phyloP scores from a whole-genome alignment of 1,140 invertebrate species.

The Trigoniulus corallinus region DNA sequence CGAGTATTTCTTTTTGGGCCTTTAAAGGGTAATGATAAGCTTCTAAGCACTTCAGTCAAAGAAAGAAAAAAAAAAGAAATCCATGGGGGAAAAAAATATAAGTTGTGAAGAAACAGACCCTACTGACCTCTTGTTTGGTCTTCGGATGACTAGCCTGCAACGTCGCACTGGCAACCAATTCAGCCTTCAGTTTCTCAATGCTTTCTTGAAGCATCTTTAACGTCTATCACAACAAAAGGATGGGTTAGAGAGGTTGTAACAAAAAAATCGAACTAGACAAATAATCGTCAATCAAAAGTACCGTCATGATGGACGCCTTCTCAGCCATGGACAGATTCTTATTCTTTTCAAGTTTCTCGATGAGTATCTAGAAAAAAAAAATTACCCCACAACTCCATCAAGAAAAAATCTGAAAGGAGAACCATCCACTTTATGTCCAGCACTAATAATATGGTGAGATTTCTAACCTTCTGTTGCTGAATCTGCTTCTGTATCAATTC shows the following conservation, averaged over 20 bases:
- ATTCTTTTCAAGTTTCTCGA: constrained; percentile 53
- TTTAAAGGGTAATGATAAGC: no score
- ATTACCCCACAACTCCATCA: neutral
- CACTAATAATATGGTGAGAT: neutral
- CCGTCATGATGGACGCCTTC: constrained; percentile 39
- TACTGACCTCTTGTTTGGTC: constrained; percentile 7
- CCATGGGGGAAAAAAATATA: constrained; percentile 2
- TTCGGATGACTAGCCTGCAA: constrained; percentile 11
- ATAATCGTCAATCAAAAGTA: constrained; percentile 4
- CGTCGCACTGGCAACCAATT: constrained; percentile 33
- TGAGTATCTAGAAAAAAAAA: constrained; percentile 32
- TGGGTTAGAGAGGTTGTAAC: neutral
- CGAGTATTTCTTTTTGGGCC: constrained; percentile 64
- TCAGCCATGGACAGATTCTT: constrained; percentile 34
- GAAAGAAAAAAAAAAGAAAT: constrained; percentile 4
- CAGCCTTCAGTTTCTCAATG: constrained; percentile 55
- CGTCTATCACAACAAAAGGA: constrained; percentile 29
- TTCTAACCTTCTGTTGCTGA: constrained; percentile 43
- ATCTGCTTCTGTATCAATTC: constrained; percentile 59
- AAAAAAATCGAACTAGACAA: neutral
- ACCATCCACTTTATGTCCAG: neutral
- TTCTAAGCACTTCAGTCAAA: no score
- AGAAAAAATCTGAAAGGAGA: neutral
- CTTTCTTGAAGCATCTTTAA: constrained; percentile 55
- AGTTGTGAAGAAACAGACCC: neutral